Base-by-base conservation (phyloP, 2,797 vertebrate species). In the Chaetophractus vellerosus region DNA sequence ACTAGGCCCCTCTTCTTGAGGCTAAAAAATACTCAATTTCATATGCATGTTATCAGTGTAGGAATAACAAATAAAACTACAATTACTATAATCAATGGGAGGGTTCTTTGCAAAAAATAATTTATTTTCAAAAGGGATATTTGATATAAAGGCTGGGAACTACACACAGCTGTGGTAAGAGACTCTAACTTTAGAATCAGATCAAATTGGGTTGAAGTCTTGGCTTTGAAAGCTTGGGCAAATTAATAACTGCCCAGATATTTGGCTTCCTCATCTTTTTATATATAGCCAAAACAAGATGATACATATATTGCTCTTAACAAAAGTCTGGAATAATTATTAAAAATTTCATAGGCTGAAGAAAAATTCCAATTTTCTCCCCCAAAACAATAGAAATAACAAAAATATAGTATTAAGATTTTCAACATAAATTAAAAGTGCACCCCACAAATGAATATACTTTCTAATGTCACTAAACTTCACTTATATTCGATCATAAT, bases 241-340 rank as follows among this genome's bases (percentile, higher is more conserved):
- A 88, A 28, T 31, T 31, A 63, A 55, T 90, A 69, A 86, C 5
- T 92, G 50, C 59, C 24, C 48, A 61, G n/a, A 66, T 83, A 87
- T 21, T 81, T 91, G 28, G 31, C 72, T 93, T 78, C 41, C 50
- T 92, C n/a, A 88, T 69, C 26, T 89, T 92, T 95, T 86, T 83
- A 79, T 57, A 74, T 75, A 71, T 0, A 88, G 63, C 18, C 26
- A 36, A 61, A 88, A 82, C 31, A 85, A 94, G 31, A 15, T 63
- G 48, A 87, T 19, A 93, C 23, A 55, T 63, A 74, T 9, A 5
- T 61, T 92, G 26, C 19, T 91, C 74, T 91, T 50, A 38, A n/a
- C 57, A 90, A 93, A 75, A 61, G 7, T 79, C 89, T 86, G 83
- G 45, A 93, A 85, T 45, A 85, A 61, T 63, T 96, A 64, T 88